These are phyloP conservation scores for pig (Sus scrofa) DNA, from an alignment of 2,113 vertebrate species.

Conservation along the genomic window DNA sequence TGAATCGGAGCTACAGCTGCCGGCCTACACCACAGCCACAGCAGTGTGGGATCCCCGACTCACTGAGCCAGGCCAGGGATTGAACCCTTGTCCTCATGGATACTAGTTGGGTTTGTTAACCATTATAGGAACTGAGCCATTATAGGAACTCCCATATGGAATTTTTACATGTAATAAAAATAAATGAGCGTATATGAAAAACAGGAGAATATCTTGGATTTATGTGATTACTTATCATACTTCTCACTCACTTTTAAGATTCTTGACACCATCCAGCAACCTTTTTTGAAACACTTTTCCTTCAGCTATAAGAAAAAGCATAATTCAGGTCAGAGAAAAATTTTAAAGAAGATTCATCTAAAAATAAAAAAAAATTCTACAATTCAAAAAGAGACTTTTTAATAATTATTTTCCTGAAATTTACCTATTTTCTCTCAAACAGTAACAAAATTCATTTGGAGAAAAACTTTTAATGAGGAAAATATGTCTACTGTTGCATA, in stretches of 20 bases:
- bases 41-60: too few relatives aligned
- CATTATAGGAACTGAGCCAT: too few relatives aligned
- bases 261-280: slow-evolving; percentile 55
- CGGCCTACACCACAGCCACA: too few relatives aligned
- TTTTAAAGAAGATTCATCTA: not conserved
- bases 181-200: not conserved
- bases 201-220: not conserved
- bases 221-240: not conserved
- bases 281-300: slow-evolving; percentile 51
- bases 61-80: too few relatives aligned
- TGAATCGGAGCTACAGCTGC: too few relatives aligned
- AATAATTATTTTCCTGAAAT: slow-evolving; percentile 13
- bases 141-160: too few relatives aligned
- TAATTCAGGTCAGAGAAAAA: slow-evolving; percentile 23
- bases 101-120: too few relatives aligned
- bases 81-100: too few relatives aligned
- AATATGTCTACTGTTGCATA: not conserved
- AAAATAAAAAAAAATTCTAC: not conserved
- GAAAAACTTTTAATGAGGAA: slow-evolving; percentile 17
- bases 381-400: not conserved
- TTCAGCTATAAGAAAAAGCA: slow-evolving; percentile 54
- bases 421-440: not conserved
- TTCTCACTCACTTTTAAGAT: slow-evolving; percentile 68
- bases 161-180: slow-evolving; percentile 49
- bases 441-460: not conserved